Conservation (phyloP, 2,888 invertebrate genomes). For the Pyrrhosoma nymphula region DNA sequence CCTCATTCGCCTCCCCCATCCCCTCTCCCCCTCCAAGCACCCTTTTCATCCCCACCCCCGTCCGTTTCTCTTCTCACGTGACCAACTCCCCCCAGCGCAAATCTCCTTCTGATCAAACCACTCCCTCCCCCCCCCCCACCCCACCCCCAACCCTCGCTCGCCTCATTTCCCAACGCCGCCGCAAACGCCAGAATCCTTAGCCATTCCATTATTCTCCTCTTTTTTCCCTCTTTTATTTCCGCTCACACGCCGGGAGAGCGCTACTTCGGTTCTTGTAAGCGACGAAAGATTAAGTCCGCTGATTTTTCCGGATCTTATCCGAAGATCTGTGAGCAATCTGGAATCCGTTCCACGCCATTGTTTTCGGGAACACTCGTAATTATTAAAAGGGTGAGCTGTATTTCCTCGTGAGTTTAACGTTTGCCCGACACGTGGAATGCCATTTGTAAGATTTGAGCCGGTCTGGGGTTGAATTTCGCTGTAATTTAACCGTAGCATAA, state of each 20-base stretch:
- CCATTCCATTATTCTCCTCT: not conserved
- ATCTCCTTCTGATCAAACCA: not conserved
- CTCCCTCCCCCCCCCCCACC: not conserved
- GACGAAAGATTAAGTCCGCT: constrained; percentile 13
- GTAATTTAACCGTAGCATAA: too few species aligned
- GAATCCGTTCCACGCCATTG: not conserved
- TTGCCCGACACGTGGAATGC: too few species aligned
- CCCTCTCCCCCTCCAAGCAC: not conserved
- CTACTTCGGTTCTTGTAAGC: not conserved
- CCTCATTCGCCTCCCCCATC: not conserved
- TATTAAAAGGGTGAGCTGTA: not conserved
- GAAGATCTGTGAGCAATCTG: not conserved
- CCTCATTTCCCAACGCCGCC: not conserved
- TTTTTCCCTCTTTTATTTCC: not conserved
- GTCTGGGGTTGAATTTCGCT: too few species aligned
- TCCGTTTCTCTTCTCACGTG: not conserved
- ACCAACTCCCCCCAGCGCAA: not conserved
- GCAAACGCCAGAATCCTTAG: constrained; percentile 14
- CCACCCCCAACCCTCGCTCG: too few species aligned
- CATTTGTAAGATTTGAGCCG: too few species aligned
- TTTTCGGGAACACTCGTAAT: not conserved
- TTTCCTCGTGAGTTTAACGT: not conserved
- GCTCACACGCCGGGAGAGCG: not conserved
- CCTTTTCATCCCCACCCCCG: not conserved
- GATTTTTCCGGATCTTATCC: not conserved